A percentile compares a stretch with the other conserved stretches of the same genome.
These are phyloP conservation scores for Noctua janthina DNA, from an alignment of 2,888 invertebrate species.

Conservation along the genomic window DNA sequence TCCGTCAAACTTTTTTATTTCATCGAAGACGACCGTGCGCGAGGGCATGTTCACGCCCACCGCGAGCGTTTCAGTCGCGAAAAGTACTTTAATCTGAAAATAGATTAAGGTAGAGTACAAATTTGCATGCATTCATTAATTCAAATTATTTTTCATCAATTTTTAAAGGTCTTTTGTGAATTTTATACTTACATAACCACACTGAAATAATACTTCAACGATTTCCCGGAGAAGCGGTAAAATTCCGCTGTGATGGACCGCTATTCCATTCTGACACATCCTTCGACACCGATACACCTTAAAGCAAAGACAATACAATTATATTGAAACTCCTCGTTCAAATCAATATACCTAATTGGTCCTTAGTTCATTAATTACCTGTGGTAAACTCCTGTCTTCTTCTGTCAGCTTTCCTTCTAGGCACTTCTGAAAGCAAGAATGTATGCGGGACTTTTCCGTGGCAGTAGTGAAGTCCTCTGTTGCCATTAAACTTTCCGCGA, in stretches of 20 bases:
- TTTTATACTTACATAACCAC: slow-evolving; percentile 94
- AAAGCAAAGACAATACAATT: slow-evolving; percentile 45
- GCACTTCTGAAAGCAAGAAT: slow-evolving; percentile 96
- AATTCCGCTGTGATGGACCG: slow-evolving; percentile 99
- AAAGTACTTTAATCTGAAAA: slow-evolving; percentile 93
- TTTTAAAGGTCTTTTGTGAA: neutral
- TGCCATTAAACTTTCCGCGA: slow-evolving; percentile 91
- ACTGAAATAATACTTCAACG: slow-evolving; percentile 98
- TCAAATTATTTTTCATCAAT: neutral
- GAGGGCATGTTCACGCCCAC: slow-evolving; percentile 99
- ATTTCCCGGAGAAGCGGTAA: slow-evolving; percentile 99
- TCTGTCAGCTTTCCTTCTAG: slow-evolving; percentile 94
- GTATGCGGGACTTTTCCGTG: slow-evolving; percentile 95
- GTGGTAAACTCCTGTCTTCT: slow-evolving; percentile 96
- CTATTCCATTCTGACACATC: slow-evolving; percentile 94
- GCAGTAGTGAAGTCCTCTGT: slow-evolving; percentile 94
- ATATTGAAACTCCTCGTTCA: neutral
- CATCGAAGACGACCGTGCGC: slow-evolving; percentile 98
- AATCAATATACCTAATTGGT: neutral
- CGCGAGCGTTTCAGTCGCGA: slow-evolving; percentile 99
- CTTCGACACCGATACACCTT: slow-evolving; percentile 85
- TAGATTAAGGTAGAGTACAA: neutral
- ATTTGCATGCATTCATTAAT: neutral
- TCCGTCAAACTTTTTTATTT: slow-evolving; percentile 97
- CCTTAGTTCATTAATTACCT: slow-evolving; percentile 86